Evolutionary conservation across 2,888 invertebrate species (phyloP).

Genomic region (Lordiphosa andalusiaca): DNA sequence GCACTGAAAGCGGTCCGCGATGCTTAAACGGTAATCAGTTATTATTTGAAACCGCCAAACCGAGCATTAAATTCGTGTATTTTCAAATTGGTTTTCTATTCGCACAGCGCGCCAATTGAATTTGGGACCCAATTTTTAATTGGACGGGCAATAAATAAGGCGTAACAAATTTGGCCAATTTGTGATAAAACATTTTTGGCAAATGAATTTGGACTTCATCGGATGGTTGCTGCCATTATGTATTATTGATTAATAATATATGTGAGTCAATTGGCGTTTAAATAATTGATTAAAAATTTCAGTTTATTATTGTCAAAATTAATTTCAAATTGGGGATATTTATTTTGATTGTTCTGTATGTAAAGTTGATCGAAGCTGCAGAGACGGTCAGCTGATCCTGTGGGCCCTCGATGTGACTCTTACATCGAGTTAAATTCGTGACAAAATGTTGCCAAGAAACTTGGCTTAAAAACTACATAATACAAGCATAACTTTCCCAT

Average conservation of each 20-base stretch:
- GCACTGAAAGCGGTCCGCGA: constrained; percentile 30
- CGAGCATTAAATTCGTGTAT: constrained; percentile 6
- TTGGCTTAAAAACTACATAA: constrained; percentile 30
- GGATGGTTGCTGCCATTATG: no score
- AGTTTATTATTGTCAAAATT: no score
- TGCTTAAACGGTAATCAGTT: no score
- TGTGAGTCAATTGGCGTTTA: no score
- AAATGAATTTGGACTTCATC: constrained; percentile 4
- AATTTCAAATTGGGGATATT: no score
- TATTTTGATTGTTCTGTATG: no score
- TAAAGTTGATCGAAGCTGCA: no score
- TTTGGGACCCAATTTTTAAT: constrained; percentile 10
- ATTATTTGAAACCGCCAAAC: no score
- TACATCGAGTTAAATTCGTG: neutral
- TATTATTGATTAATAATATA: no score
- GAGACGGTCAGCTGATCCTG: no score
- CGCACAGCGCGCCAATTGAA: neutral
- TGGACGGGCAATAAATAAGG: constrained; percentile 10
- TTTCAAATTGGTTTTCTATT: constrained; percentile 7
- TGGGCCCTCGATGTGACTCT: no score
- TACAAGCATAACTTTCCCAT: constrained; percentile 43
- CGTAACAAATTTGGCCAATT: constrained; percentile 13
- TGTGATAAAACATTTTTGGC: constrained; percentile 7
- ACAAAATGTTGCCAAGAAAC: constrained; percentile 4
- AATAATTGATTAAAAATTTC: no score